phyloP scores from a whole-genome alignment of 2,888 invertebrate genomes.

The Parnassius smintheus region DNA sequence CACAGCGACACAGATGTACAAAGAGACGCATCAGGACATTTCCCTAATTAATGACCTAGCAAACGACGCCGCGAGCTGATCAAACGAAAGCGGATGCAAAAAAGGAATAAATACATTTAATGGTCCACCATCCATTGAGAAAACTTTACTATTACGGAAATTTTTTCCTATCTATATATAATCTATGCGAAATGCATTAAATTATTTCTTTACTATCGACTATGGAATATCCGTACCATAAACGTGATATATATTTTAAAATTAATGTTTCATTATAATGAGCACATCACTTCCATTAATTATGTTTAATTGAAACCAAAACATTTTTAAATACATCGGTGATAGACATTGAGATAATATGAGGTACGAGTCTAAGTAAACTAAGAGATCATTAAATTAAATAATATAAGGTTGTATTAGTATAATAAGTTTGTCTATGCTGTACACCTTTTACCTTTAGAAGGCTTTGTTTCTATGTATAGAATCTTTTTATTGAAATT shows the following conservation, averaged over 20 bases:
- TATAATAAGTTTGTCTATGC: no score
- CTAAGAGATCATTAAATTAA: no score
- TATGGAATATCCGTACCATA: no score
- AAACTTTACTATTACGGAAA: not conserved
- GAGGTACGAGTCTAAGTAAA: no score
- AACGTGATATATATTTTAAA: no score
- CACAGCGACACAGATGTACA: constrained; percentile 32
- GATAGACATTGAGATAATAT: no score
- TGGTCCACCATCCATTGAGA: constrained; percentile 39
- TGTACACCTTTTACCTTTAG: no score
- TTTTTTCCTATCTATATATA: no score
- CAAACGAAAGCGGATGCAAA: constrained; percentile 57
- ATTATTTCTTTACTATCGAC: not conserved
- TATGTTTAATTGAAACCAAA: not conserved
- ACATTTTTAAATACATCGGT: not conserved
- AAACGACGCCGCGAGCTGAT: constrained; percentile 51
- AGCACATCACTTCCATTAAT: not conserved
- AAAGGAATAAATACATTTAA: constrained; percentile 48
- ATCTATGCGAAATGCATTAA: no score
- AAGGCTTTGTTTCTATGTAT: no score
- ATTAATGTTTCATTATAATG: not conserved
- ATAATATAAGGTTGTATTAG: no score
- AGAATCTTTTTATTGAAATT: no score
- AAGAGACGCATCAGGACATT: constrained; percentile 44
- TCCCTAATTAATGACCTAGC: constrained; percentile 70